These are phyloP conservation scores for Gadopsis marmoratus DNA, from an alignment of 2,797 vertebrate genomes.

Conservation along the genomic window DNA sequence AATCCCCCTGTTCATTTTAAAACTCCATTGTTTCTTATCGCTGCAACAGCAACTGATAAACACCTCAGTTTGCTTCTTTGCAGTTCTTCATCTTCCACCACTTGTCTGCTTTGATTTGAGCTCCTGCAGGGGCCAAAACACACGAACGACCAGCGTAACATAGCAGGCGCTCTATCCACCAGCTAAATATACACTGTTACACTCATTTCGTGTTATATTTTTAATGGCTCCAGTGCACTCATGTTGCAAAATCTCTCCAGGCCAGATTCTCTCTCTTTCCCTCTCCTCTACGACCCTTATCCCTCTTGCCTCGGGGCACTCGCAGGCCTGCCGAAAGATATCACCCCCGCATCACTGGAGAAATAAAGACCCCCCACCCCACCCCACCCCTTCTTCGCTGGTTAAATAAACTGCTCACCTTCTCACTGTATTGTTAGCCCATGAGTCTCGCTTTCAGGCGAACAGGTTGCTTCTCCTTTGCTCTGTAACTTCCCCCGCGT, in stretches of 20 bases:
- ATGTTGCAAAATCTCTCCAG: constrained; percentile 72
- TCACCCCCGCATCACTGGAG: constrained; percentile 83
- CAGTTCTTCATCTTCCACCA: constrained; percentile 38
- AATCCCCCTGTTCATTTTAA: constrained; percentile 56
- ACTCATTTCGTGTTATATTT: constrained; percentile 75
- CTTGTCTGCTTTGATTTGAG: constrained; percentile 61
- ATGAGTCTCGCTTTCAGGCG: constrained; percentile 72
- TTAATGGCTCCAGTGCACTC: constrained; percentile 77
- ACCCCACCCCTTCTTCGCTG: constrained; percentile 1
- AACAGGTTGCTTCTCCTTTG: constrained; percentile 37
- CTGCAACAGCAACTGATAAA: constrained; percentile 57
- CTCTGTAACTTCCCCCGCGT: constrained; percentile 28
- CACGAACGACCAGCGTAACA: constrained; percentile 10
- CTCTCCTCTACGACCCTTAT: constrained; percentile 70
- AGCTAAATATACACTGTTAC: constrained; percentile 77
- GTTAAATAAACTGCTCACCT: constrained; percentile 81
- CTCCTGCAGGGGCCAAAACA: constrained; percentile 66
- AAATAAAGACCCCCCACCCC: constrained; percentile 60
- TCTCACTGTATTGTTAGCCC: constrained; percentile 65
- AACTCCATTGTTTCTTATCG: constrained; percentile 69
- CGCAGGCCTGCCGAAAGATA: constrained; percentile 83
- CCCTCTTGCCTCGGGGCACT: constrained; percentile 78
- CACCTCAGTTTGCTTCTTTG: constrained; percentile 46
- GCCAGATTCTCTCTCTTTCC: constrained; percentile 72
- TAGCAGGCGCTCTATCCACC: constrained; percentile 39